phyloP scores from a whole-genome alignment of 2,113 vertebrate genomes.

The Notothenia coriiceps region DNA sequence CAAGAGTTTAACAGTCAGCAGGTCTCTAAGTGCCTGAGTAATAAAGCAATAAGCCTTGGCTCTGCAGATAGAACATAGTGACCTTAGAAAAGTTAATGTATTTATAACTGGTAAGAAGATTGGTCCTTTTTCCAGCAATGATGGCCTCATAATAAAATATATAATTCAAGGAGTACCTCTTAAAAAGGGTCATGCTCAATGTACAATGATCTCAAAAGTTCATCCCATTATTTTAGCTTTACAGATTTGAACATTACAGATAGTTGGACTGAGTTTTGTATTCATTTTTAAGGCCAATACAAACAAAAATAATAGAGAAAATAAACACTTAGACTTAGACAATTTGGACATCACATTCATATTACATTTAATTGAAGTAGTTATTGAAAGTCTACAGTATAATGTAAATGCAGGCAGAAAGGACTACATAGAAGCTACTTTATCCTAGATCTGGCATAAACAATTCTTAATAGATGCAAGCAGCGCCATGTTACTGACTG shows the following conservation, averaged over 20 bases:
- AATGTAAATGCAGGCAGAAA: not conserved
- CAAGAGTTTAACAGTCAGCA: conserved; percentile 57
- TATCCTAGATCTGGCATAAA: not conserved
- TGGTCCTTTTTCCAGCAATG: conserved; percentile 13
- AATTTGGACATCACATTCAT: not conserved
- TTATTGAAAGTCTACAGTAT: not conserved
- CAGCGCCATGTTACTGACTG: too few species aligned
- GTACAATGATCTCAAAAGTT: not conserved
- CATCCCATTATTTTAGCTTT: not conserved
- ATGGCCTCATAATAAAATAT: not conserved
- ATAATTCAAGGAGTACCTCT: not conserved
- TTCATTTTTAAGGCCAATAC: conserved; percentile 9
- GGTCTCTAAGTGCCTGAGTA: conserved; percentile 38
- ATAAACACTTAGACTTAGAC: not conserved
- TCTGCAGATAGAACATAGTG: not conserved
- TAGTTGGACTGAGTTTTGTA: not conserved
- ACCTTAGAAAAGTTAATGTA: not conserved
- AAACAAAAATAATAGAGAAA: not conserved
- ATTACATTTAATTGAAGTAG: not conserved
- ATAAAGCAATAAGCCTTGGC: not conserved
- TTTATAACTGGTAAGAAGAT: conserved; percentile 36
- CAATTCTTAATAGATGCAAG: not conserved
- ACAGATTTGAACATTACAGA: not conserved
- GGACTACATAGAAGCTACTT: too few species aligned
- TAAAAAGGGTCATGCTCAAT: not conserved